Evolutionary conservation across 2,888 invertebrate species (phyloP).

Genomic region (Xestia rhomboidea): DNA sequence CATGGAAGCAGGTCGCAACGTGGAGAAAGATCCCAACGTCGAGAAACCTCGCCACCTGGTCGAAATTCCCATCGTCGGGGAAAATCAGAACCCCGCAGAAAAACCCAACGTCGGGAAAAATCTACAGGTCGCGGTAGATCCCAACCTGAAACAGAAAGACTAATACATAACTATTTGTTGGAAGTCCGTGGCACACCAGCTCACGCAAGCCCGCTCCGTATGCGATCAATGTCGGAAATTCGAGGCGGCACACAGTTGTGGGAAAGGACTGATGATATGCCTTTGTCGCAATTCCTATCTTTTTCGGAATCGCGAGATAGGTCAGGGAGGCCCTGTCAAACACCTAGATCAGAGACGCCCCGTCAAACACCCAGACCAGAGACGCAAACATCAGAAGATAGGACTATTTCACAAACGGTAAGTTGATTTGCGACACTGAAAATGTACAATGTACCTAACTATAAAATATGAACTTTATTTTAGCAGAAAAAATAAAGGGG

Average conservation of each 20-base stretch:
- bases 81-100: not conserved
- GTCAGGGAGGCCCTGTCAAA: not conserved
- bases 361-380: no score
- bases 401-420: not conserved
- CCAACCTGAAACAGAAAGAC: not conserved
- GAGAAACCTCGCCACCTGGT: not conserved
- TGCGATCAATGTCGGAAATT: not conserved
- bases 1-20: not conserved
- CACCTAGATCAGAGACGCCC: not conserved
- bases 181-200: not conserved
- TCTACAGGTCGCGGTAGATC: not conserved
- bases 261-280: not conserved
- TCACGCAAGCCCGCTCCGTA: not conserved
- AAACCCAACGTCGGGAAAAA: not conserved
- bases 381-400: not conserved
- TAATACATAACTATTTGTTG: not conserved
- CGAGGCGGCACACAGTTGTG: not conserved
- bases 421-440: not conserved
- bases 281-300: not conserved
- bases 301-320: not conserved
- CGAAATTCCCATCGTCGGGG: not conserved
- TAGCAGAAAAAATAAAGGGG: not conserved
- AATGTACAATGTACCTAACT: not conserved
- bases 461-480: not conserved
- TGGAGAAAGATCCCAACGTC: not conserved